Conservation (phyloP, 2,113 vertebrate genomes). For the Tragulus kanchil region DNA sequence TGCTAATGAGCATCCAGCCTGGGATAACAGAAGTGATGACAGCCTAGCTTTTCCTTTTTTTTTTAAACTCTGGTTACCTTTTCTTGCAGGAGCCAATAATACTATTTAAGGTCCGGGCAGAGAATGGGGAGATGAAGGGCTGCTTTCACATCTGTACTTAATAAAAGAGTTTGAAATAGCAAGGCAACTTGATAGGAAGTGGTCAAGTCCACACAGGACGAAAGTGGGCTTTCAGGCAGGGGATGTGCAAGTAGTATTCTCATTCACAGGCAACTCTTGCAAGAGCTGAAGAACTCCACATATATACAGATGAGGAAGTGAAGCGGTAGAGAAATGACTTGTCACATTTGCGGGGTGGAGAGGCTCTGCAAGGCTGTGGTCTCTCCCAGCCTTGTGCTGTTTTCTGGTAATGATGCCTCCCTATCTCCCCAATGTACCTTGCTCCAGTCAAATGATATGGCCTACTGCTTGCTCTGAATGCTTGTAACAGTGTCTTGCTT, state of each 20-base stretch:
- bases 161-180: constrained; percentile 49
- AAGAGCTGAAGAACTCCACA: neutral
- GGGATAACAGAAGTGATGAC: constrained; percentile 66
- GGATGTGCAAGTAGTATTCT: neutral
- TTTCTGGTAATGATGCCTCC: neutral
- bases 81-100: constrained; percentile 41
- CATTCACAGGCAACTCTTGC: neutral
- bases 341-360: neutral
- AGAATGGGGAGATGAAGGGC: neutral
- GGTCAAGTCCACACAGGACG: neutral
- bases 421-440: fast-evolving
- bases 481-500: neutral
- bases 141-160: constrained; percentile 51
- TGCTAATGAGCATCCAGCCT: constrained; percentile 78
- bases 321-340: neutral
- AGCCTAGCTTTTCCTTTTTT: constrained; percentile 50
- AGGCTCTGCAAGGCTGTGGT: neutral
- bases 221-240: neutral
- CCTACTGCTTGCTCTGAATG: neutral
- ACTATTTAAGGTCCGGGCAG: neutral
- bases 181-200: neutral
- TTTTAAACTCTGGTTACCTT: constrained; percentile 30
- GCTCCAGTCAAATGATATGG: neutral
- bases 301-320: neutral
- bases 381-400: neutral